Percentiles rank a stretch among this genome's conserved stretches.
Conservation (phyloP, 2,797 vertebrate species). For the Melanotaenia trifasciata region DNA sequence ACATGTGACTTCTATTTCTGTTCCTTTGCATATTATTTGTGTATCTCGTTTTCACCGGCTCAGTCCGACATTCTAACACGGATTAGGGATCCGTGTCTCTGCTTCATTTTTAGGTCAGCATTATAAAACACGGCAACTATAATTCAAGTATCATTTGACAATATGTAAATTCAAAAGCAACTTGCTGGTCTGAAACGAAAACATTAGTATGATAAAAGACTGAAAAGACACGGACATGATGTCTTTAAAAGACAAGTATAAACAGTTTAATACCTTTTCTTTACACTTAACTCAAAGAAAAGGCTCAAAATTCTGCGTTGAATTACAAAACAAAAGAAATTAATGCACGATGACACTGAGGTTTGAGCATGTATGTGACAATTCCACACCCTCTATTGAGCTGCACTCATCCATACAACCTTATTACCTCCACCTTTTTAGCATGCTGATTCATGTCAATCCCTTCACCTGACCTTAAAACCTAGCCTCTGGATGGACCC, state of each 20-base stretch:
- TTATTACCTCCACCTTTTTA: conserved; percentile 19
- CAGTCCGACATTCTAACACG: background rate
- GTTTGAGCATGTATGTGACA: conserved; percentile 2
- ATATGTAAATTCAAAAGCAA: no score
- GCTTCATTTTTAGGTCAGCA: background rate
- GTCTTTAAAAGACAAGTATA: no score
- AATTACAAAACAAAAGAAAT: background rate
- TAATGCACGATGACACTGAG: background rate
- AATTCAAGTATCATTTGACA: background rate
- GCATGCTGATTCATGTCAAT: conserved; percentile 43
- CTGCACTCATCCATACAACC: conserved; percentile 22
- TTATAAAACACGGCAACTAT: background rate
- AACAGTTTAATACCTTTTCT: background rate
- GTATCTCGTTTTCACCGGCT: conserved; percentile 23
- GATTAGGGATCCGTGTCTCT: background rate
- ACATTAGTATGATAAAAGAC: no score
- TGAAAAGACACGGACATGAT: no score
- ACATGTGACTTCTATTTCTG: conserved; percentile 33
- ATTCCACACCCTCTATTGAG: conserved; percentile 18
- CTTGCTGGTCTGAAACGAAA: no score
- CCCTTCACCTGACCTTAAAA: background rate
- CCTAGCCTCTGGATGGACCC: background rate
- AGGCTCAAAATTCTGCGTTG: no score
- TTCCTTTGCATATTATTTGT: conserved; percentile 51
- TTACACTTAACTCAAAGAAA: background rate